Evolutionary conservation across 53 echinoderm and acorn worm species (phyloP).

Genomic region (Echinometra lucunter): DNA sequence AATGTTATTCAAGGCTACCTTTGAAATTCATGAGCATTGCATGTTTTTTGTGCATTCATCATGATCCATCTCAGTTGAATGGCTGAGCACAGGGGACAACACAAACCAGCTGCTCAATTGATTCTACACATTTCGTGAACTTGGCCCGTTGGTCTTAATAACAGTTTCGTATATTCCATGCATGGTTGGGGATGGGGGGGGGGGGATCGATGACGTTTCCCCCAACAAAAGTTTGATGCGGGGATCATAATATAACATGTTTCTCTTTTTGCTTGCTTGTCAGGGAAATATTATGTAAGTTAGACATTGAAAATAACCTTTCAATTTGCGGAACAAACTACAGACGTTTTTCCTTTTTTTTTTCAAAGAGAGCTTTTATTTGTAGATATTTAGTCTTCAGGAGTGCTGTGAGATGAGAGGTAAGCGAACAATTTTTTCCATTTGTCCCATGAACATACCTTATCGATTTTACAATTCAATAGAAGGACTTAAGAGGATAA

Average conservation of each 20-base stretch:
- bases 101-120: neutral
- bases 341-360: neutral
- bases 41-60: neutral
- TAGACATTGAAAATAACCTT: neutral
- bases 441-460: neutral
- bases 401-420: neutral
- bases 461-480: neutral
- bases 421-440: neutral
- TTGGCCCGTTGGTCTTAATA: neutral
- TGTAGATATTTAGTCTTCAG: neutral
- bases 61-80: neutral
- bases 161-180: too few species aligned
- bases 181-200: too few species aligned
- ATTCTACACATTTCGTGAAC: neutral
- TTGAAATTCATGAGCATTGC: neutral
- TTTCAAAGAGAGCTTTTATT: neutral
- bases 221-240: too few species aligned
- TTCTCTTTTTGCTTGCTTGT: too few species aligned
- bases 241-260: too few species aligned
- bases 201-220: too few species aligned
- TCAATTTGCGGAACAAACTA: neutral
- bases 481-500: neutral
- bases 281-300: too few species aligned
- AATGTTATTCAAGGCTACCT: neutral
- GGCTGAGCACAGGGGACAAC: neutral